Evolutionary conservation across 2,888 invertebrate species (phyloP).

Genomic region (Cerastis rubricosa): DNA sequence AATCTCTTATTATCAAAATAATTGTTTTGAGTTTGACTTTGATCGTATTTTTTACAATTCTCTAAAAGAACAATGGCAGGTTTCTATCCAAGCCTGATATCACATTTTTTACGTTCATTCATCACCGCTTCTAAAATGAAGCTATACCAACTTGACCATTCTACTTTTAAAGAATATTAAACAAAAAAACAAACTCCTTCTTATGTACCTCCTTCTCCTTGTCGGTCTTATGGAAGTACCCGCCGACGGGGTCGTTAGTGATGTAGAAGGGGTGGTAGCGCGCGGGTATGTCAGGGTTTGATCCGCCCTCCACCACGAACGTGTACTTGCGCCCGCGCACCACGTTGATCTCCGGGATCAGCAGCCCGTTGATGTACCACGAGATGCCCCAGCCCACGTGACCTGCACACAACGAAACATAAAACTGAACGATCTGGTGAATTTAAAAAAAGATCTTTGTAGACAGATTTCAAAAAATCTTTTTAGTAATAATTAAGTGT

Average conservation of each 20-base stretch:
- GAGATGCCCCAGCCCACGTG: constrained; percentile 98
- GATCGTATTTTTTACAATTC: too few species aligned
- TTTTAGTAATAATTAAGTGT: background rate
- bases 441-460: background rate
- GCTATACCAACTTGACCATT: background rate
- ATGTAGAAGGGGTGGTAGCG: constrained; percentile 98
- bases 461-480: background rate
- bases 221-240: constrained; percentile 95
- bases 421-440: background rate
- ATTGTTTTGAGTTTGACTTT: too few species aligned
- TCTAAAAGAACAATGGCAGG: background rate
- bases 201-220: constrained; percentile 94
- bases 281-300: constrained; percentile 94
- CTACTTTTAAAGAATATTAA: background rate
- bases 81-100: background rate
- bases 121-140: background rate
- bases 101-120: background rate
- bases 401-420: constrained; percentile 88
- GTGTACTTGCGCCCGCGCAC: constrained; percentile 96
- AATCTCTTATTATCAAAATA: too few species aligned
- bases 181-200: background rate
- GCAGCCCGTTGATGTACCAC: constrained; percentile 98
- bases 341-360: constrained; percentile 97
- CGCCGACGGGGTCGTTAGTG: constrained; percentile 97
- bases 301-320: constrained; percentile 96